A percentile compares a stretch with the other conserved stretches of the same genome.
phyloP scores from a whole-genome alignment of 2,888 invertebrate species.

The Apodemia hepburni region DNA sequence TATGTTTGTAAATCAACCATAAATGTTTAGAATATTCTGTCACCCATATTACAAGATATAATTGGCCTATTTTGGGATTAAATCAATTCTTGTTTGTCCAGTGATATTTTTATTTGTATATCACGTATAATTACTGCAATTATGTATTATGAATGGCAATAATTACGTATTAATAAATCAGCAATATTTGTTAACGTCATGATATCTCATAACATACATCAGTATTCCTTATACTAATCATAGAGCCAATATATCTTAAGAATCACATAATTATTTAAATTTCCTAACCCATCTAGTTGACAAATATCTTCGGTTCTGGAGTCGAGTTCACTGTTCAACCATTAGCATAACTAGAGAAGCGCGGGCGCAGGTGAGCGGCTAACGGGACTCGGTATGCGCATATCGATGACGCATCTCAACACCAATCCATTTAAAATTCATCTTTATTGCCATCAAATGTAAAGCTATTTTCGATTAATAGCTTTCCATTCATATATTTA shows the following conservation, averaged over 20 bases:
- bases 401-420: slow-evolving; percentile 43
- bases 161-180: too few species aligned
- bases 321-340: slow-evolving; percentile 53
- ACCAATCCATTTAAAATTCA: slow-evolving; percentile 47
- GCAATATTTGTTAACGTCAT: too few species aligned
- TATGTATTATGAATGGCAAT: too few species aligned
- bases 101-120: too few species aligned
- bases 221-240: neutral
- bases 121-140: too few species aligned
- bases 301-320: slow-evolving; percentile 44
- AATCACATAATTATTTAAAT: slow-evolving; percentile 3
- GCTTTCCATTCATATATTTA: slow-evolving; percentile 24
- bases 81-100: too few species aligned
- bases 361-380: slow-evolving; percentile 72
- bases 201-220: neutral
- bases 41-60: too few species aligned
- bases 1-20: too few species aligned
- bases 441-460: slow-evolving; percentile 47
- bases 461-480: slow-evolving; percentile 42
- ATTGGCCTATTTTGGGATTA: too few species aligned
- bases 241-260: neutral
- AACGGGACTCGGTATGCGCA: slow-evolving; percentile 59
- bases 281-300: slow-evolving; percentile 25
- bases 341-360: slow-evolving; percentile 77
- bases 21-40: too few species aligned